Conservation (phyloP, 1,140 invertebrate genomes). For the Drosophila takahashii region DNA sequence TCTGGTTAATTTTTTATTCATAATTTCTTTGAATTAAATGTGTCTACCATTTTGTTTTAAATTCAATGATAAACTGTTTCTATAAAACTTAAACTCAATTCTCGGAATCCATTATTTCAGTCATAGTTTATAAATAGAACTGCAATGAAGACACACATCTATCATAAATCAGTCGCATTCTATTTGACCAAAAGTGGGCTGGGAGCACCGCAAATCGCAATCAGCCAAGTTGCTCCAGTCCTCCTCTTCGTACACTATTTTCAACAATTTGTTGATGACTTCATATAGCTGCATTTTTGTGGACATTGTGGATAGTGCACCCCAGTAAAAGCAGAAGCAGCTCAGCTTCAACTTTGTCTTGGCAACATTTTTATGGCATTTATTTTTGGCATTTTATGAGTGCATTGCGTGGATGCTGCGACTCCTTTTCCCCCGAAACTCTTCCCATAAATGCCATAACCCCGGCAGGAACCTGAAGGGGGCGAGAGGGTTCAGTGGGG, state of each 20-base stretch:
- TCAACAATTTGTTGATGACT: slow-evolving; percentile 47
- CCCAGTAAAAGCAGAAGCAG: slow-evolving; percentile 17
- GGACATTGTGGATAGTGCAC: slow-evolving; percentile 22
- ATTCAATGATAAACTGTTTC: not conserved
- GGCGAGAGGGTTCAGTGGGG: not conserved
- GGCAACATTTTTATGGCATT: slow-evolving; percentile 76
- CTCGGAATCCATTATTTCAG: not conserved
- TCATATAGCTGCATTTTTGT: slow-evolving; percentile 47
- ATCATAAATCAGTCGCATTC: slow-evolving; percentile 20
- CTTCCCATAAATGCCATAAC: slow-evolving; percentile 48
- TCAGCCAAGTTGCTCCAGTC: slow-evolving; percentile 5
- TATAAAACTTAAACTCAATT: not conserved
- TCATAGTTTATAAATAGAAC: not conserved
- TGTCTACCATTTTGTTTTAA: too few relatives aligned
- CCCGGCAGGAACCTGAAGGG: not conserved
- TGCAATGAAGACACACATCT: slow-evolving; percentile 6
- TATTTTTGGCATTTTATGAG: slow-evolving; percentile 78
- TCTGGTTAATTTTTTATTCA: too few relatives aligned
- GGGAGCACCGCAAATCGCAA: slow-evolving; percentile 10
- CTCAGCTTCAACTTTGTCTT: slow-evolving; percentile 66
- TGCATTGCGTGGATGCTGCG: slow-evolving; percentile 31
- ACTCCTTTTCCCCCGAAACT: not conserved
- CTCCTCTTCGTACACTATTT: slow-evolving; percentile 5
- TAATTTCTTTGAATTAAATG: too few relatives aligned
- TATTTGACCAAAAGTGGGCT: not conserved